These are phyloP conservation scores for Dioctria rufipes DNA, from an alignment of 2,888 invertebrate genomes.

Conservation along the genomic window DNA sequence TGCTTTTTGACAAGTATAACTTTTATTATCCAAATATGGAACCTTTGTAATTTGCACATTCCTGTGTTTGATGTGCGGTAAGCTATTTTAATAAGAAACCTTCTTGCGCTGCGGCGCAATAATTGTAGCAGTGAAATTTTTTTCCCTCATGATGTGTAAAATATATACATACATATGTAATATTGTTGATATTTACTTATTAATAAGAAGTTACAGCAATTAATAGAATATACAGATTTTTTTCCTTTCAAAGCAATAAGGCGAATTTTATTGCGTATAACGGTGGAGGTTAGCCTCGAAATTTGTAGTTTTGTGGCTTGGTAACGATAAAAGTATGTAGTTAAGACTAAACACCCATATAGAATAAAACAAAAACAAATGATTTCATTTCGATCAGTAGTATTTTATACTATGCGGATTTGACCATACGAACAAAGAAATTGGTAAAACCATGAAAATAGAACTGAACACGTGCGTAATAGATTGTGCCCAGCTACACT, in stretches of 20 bases:
- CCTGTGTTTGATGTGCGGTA: not conserved
- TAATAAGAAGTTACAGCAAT: not conserved
- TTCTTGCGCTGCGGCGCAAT: not conserved
- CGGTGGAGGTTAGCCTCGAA: slow-evolving; percentile 3
- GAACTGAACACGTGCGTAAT: slow-evolving; percentile 39
- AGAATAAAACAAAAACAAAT: not conserved
- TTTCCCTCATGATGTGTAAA: not conserved
- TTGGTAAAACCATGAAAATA: slow-evolving; percentile 13
- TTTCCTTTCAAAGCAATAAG: not conserved
- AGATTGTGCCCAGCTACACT: slow-evolving; percentile 28
- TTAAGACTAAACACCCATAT: not conserved
- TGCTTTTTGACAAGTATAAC: slow-evolving; percentile 6
- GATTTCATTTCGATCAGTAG: not conserved
- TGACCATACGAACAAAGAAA: slow-evolving; percentile 44
- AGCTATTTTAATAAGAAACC: not conserved
- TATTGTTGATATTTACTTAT: not conserved
- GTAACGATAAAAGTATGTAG: slow-evolving; percentile 1
- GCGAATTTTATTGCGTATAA: not conserved
- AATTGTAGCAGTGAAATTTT: not conserved
- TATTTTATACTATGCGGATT: not conserved
- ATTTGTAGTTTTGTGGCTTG: slow-evolving; percentile 7
- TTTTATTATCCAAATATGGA: slow-evolving; percentile 36
- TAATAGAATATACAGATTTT: not conserved
- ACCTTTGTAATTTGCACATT: slow-evolving; percentile 41
- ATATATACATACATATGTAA: not conserved